Evolutionary conservation across 2,797 vertebrate genomes (phyloP).

Genomic region (Capromys pilorides): DNA sequence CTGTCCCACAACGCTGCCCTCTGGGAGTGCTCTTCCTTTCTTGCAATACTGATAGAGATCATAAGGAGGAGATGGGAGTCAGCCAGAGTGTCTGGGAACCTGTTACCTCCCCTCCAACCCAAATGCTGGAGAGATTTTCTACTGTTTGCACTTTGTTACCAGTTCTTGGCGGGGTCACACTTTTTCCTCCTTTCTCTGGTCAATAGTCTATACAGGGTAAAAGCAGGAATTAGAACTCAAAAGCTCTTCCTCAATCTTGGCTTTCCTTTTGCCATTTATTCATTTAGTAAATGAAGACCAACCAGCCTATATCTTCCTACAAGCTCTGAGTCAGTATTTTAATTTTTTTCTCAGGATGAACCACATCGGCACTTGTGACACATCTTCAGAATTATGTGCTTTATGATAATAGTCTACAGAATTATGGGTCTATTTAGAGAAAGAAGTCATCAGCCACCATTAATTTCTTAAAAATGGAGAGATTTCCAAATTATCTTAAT

Average conservation of each 20-base stretch:
- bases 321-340: neutral
- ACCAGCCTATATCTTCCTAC: neutral
- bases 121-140: neutral
- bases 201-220: neutral
- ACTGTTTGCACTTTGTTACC: neutral
- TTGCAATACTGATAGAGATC: neutral
- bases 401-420: neutral
- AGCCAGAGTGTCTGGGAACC: neutral
- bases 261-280: neutral
- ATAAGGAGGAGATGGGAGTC: neutral
- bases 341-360: constrained; percentile 13
- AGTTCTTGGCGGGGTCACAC: neutral
- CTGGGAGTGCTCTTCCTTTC: neutral
- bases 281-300: neutral
- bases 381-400: neutral
- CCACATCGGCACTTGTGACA: neutral
- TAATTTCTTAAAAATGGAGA: constrained; percentile 21
- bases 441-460: neutral
- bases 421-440: neutral
- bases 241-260: neutral
- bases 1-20: neutral
- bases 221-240: neutral
- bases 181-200: neutral
- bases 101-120: neutral
- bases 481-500: neutral